These are phyloP conservation scores for Myiagra hebetior DNA, from an alignment of 2,113 vertebrate species.

Conservation along the genomic window DNA sequence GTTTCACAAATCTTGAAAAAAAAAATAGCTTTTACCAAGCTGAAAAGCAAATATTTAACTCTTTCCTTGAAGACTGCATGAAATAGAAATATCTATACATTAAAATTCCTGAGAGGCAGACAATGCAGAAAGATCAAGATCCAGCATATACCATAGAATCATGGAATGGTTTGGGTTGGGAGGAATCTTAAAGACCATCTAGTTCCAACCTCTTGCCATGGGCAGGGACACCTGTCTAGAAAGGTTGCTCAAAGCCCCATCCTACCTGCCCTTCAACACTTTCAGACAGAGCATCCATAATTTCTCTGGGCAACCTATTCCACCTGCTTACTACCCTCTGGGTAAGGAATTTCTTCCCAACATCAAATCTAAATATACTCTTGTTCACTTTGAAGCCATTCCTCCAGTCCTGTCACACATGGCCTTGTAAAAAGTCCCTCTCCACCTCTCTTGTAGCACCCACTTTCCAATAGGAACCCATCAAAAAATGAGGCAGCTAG, in stretches of 20 bases:
- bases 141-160: not conserved
- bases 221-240: not conserved
- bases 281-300: not conserved
- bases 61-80: not conserved
- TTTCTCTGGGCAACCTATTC: not conserved
- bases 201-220: not conserved
- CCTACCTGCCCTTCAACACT: not conserved
- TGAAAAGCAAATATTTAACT: not conserved
- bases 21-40: not conserved
- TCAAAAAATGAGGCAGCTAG: not conserved
- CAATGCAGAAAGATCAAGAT: not conserved
- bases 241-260: not conserved
- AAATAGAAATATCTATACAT: not conserved
- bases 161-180: not conserved
- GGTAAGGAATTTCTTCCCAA: not conserved
- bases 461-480: rapidly evolving
- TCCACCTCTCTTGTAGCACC: not conserved
- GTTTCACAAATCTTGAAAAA: not conserved
- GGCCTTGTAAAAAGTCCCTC: not conserved
- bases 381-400: not conserved
- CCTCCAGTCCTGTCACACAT: not conserved
- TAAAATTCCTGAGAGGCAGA: not conserved
- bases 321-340: not conserved
- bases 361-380: not conserved
- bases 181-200: not conserved